A percentile compares a stretch with the other conserved stretches of the same genome.
These are phyloP conservation scores for Pandion haliaetus DNA, from an alignment of 2,113 vertebrate genomes.

Conservation along the genomic window DNA sequence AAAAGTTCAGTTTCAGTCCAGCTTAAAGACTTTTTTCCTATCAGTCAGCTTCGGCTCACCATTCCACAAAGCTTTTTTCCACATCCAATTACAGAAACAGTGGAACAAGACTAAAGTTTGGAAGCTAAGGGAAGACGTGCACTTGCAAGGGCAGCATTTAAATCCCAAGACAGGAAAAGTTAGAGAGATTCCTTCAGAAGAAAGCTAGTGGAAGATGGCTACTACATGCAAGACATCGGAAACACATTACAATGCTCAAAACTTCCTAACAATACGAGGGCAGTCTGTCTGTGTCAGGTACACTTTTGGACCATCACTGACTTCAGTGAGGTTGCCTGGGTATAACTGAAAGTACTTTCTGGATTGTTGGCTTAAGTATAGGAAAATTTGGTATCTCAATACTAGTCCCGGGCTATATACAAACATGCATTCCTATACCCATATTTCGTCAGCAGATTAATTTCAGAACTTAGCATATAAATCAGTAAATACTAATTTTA, in stretches of 20 bases:
- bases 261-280: neutral
- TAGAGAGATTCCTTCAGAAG: neutral
- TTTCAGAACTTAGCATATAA: neutral
- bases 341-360: neutral
- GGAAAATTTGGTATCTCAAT: neutral
- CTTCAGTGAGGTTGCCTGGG: neutral
- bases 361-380: neutral
- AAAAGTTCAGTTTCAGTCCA: neutral
- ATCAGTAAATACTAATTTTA: neutral
- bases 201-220: neutral
- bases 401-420: neutral
- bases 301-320: neutral
- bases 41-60: neutral
- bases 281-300: neutral
- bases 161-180: neutral
- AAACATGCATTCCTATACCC: neutral
- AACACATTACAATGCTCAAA: neutral
- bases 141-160: neutral
- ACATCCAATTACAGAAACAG: neutral
- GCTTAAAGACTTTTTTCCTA: neutral
- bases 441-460: neutral
- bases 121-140: neutral
- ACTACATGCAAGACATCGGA: neutral
- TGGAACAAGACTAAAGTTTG: neutral
- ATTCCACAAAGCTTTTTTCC: neutral